A percentile compares a stretch with the other conserved stretches of the same genome.
phyloP scores from a whole-genome alignment of 2,113 vertebrate genomes.

The Anser brachyrhynchus region DNA sequence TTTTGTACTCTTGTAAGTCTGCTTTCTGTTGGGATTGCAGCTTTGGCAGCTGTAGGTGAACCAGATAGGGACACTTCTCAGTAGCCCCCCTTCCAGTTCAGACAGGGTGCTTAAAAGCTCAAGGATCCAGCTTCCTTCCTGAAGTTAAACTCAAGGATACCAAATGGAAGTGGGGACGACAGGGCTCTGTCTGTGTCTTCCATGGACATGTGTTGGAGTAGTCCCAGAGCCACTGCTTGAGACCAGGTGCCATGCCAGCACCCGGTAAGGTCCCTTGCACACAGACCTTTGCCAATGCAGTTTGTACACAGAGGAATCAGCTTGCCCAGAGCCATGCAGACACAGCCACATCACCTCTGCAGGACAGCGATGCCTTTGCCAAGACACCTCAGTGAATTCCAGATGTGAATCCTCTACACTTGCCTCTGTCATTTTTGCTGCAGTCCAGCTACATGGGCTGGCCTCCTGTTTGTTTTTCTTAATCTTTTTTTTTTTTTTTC shows the following conservation, averaged over 20 bases:
- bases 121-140: neutral
- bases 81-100: neutral
- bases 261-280: neutral
- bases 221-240: neutral
- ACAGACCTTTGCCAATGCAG: neutral
- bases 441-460: neutral
- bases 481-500: neutral
- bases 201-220: neutral
- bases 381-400: neutral
- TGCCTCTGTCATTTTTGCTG: neutral
- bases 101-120: neutral
- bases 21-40: neutral
- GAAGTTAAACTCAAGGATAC: neutral
- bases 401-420: neutral
- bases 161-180: neutral
- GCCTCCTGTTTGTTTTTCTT: neutral
- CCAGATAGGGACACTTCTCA: neutral
- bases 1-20: neutral
- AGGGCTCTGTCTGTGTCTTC: neutral
- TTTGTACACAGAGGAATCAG: neutral
- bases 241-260: fast-evolving
- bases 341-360: fast-evolving
- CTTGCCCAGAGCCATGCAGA: neutral
- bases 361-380: neutral
- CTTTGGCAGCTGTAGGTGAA: neutral